A percentile compares a stretch with the other conserved stretches of the same genome.
Conservation (phyloP, 2,888 invertebrate genomes). For the Callosobruchus maculatus region DNA sequence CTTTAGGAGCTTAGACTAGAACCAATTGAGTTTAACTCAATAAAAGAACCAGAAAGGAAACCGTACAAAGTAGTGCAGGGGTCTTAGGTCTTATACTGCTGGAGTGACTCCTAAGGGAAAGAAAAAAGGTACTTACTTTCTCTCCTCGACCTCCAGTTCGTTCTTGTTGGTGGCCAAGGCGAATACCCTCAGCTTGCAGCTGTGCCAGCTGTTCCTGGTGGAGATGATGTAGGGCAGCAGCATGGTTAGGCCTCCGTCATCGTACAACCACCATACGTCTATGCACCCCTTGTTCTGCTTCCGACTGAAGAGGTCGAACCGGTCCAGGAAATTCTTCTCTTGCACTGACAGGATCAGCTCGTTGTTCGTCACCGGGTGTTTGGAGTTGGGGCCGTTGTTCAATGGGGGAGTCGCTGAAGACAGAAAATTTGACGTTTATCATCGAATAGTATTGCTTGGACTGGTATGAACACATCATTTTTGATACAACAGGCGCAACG, state of each 20-base stretch:
- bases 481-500: too few relatives aligned
- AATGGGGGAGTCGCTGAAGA: neutral
- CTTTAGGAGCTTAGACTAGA: too few relatives aligned
- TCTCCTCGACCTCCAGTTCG: constrained; percentile 75
- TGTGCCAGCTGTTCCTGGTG: constrained; percentile 71
- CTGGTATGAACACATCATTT: too few relatives aligned
- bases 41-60: too few relatives aligned
- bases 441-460: too few relatives aligned
- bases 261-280: constrained; percentile 97
- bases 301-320: constrained; percentile 64
- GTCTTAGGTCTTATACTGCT: too few relatives aligned
- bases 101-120: too few relatives aligned
- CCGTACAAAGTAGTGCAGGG: too few relatives aligned
- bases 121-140: constrained; percentile 82
- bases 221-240: constrained; percentile 82
- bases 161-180: constrained; percentile 77
- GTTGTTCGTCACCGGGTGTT: neutral
- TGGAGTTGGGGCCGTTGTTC: neutral
- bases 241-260: constrained; percentile 85
- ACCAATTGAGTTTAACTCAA: too few relatives aligned
- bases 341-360: neutral
- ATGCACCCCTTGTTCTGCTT: constrained; percentile 79
- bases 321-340: neutral
- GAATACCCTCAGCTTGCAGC: constrained; percentile 76
- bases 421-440: neutral